A percentile compares a stretch with the other conserved stretches of the same genome.
phyloP scores from a whole-genome alignment of 2,888 invertebrate genomes.

The Ferdinandea cuprea region DNA sequence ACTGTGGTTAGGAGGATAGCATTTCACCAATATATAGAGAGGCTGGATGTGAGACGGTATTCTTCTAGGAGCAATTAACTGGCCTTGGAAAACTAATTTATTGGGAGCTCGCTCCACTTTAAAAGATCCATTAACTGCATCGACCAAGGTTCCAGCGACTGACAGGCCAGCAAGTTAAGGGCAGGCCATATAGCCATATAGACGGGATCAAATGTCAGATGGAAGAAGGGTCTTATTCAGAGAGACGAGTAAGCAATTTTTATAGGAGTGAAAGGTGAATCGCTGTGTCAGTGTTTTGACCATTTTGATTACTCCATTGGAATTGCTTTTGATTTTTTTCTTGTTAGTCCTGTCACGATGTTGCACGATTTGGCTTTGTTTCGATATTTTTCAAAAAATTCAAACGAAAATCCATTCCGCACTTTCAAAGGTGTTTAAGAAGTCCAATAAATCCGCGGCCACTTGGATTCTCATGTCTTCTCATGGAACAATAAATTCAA shows the following conservation, averaged over 20 bases:
- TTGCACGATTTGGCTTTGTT: too few relatives aligned
- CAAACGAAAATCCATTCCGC: neutral
- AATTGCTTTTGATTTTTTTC: neutral
- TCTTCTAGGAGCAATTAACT: constrained; percentile 75
- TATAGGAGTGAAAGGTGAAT: constrained; percentile 32
- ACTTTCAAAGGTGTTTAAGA: constrained; percentile 58
- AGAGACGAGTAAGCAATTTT: constrained; percentile 11
- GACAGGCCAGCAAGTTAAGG: constrained; percentile 59
- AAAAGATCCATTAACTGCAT: constrained; percentile 73
- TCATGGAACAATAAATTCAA: constrained; percentile 59
- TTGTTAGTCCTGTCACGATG: neutral
- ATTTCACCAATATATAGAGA: constrained; percentile 44
- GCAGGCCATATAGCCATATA: constrained; percentile 44
- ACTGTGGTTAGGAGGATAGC: constrained; percentile 64
- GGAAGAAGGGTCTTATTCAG: neutral
- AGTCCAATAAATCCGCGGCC: constrained; percentile 49
- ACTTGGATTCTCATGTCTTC: constrained; percentile 16
- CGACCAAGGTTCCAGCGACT: constrained; percentile 38
- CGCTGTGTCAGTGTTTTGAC: neutral
- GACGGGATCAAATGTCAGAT: constrained; percentile 44
- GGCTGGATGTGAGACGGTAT: constrained; percentile 61
- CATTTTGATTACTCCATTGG: neutral
- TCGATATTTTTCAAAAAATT: neutral
- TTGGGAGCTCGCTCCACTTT: constrained; percentile 65
- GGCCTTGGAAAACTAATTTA: constrained; percentile 73